Conservation (phyloP, 2,888 invertebrate species). For the Phalangium opilio region DNA sequence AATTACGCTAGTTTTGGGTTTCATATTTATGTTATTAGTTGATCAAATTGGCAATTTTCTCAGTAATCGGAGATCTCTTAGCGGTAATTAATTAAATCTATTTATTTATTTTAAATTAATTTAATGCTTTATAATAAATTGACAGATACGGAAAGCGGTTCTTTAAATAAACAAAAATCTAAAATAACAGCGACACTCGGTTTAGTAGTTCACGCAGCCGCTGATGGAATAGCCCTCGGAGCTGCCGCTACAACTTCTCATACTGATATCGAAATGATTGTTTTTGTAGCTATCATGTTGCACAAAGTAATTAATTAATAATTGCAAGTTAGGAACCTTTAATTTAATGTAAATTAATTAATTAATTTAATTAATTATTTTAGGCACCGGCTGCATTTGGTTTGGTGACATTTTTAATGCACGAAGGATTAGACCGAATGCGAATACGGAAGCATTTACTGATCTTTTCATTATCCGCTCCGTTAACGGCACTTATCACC, state of each 20-base stretch:
- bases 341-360: not conserved
- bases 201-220: slow-evolving; percentile 93
- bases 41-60: slow-evolving; percentile 50
- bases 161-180: slow-evolving; percentile 17
- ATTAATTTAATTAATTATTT: not conserved
- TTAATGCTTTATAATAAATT: slow-evolving; percentile 4
- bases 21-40: slow-evolving; percentile 91
- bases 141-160: slow-evolving; percentile 31
- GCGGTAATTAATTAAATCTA: slow-evolving; percentile 5
- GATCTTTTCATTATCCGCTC: slow-evolving; percentile 85
- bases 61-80: slow-evolving; percentile 4
- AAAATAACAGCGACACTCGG: slow-evolving; percentile 86
- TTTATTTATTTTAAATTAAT: not conserved
- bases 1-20: slow-evolving; percentile 79
- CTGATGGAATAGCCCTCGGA: slow-evolving; percentile 94
- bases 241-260: slow-evolving; percentile 94
- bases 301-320: slow-evolving; percentile 53
- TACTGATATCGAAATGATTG: slow-evolving; percentile 89
- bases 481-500: slow-evolving; percentile 70
- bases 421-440: slow-evolving; percentile 79
- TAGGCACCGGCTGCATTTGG: slow-evolving; percentile 93
- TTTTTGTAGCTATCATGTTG: slow-evolving; percentile 96
- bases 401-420: slow-evolving; percentile 87
- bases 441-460: slow-evolving; percentile 75
- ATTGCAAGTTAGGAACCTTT: not conserved